Base-by-base conservation (phyloP, 2,797 vertebrate species). In the Phaenicophaeus curvirostris region DNA sequence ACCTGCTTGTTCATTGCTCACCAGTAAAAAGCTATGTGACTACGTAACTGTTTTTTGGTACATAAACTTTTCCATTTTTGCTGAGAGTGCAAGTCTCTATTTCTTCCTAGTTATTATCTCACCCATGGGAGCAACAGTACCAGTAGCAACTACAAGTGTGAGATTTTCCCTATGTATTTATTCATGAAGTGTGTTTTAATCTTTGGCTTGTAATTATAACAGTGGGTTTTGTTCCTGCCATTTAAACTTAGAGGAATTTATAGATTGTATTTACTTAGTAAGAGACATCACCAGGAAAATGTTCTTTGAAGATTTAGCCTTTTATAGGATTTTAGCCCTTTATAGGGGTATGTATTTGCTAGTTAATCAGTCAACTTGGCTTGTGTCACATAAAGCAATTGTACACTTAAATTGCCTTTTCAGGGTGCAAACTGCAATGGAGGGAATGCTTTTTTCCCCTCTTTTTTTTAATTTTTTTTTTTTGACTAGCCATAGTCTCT, bases 1-100 rank as follows among this genome's bases (percentile, higher is more conserved):
- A 95, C 85, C 87, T 93, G 62, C 86, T 94, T 93, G 84, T 90
- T 59, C 85, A 16, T 54, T 85, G 50, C 50, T 72, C 93, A 42
- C 88, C 59, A 89, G 79, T 57, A 81, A 92, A 89, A 96, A 89
- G 85, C 55, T 71, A 78, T 75, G 88, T 81, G 58, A 44, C 77
- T 23, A 3, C 65, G 19, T 54, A 87, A 62, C 66, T 89, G 17
- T 59, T 72, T 92, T 96, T 62, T 83, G 80, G 68, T 46, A 48
- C 69, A 10, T 73, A 87, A 91, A 89, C 51, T 62, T 86, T 37
- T 48, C 50, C 35, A 33, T 67, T 95, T 94, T 69, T 90, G 91
- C 87, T 96, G 91, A 89, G 85, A 65, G 18, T 46, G 82, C 72
- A 92, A 59, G 67, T 81, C 35, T 81, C 11, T 59, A 19, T 76